phyloP scores from a whole-genome alignment of 2,797 vertebrate genomes.

The Acipenser transmontanus region DNA sequence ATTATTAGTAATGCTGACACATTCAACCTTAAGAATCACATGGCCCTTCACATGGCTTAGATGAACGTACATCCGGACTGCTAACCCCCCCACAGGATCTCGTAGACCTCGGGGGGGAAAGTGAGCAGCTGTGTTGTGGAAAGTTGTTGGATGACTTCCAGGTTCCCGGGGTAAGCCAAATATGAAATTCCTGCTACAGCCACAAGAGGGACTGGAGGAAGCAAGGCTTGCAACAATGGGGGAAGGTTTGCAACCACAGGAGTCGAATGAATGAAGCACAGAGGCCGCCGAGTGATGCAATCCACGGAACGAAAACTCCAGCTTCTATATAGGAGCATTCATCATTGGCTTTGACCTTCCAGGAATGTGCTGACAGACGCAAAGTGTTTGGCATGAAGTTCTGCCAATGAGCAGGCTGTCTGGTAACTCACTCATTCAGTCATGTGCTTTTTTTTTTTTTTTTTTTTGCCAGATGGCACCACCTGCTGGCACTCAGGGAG shows the following conservation, averaged over 20 bases:
- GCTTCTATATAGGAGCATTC: conserved; percentile 49
- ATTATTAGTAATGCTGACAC: conserved; percentile 6
- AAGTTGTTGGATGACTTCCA: conserved; percentile 74
- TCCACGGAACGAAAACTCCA: conserved; percentile 20
- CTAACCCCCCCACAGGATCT: conserved; percentile 61
- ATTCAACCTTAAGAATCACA: conserved; percentile 3
- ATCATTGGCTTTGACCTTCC: conserved; percentile 73
- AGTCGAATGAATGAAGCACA: conserved; percentile 64
- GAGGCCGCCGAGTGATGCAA: conserved; percentile 73
- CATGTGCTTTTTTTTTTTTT: too few species aligned
- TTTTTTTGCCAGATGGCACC: too few species aligned
- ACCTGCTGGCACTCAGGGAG: too few species aligned
- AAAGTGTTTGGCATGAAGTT: conserved; percentile 11
- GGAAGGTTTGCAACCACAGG: conserved; percentile 59
- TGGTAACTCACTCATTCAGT: too few species aligned
- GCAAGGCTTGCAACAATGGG: conserved; percentile 50
- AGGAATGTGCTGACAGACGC: conserved; percentile 86
- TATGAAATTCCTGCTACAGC: conserved; percentile 80
- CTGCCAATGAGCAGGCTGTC: too few species aligned
- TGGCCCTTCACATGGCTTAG: background rate
- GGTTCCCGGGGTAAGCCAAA: conserved; percentile 71
- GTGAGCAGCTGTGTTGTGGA: conserved; percentile 57
- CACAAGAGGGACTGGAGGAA: conserved; percentile 69
- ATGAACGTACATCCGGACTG: conserved; percentile 62
- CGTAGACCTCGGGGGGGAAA: conserved; percentile 59